A percentile compares a stretch with the other conserved stretches of the same genome.
phyloP scores from a whole-genome alignment of 2,888 invertebrate genomes.

The Scaptomyza parva region DNA sequence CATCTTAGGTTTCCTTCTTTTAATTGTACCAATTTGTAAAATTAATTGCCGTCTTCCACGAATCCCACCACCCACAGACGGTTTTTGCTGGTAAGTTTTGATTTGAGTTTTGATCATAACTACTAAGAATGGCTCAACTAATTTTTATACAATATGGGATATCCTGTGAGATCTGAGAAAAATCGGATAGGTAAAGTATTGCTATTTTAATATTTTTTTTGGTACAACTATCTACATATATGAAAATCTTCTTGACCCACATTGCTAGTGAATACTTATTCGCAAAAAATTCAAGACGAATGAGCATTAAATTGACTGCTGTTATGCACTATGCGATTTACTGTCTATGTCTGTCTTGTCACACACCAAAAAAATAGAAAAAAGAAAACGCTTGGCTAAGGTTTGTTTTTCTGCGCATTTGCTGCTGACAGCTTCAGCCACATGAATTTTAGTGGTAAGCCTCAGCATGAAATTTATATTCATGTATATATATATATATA shows the following conservation, averaged over 20 bases:
- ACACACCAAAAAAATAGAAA: background rate
- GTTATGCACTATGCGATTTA: constrained; percentile 28
- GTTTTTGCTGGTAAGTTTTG: no score
- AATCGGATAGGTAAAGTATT: background rate
- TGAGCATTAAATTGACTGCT: constrained; percentile 58
- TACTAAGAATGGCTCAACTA: no score
- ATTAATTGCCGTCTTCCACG: no score
- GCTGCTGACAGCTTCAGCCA: constrained; percentile 5
- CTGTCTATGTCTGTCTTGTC: constrained; percentile 8
- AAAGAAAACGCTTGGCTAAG: background rate
- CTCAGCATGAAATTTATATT: constrained; percentile 25
- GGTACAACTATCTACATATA: background rate
- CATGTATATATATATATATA: constrained; percentile 1
- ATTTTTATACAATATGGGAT: no score
- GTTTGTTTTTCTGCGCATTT: constrained; percentile 18
- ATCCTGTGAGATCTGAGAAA: background rate
- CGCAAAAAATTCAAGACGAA: constrained; percentile 64
- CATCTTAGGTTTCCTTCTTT: no score
- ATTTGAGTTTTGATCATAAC: no score
- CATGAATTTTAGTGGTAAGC: constrained; percentile 39
- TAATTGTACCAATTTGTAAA: no score
- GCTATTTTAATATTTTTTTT: background rate
- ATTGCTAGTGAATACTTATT: constrained; percentile 21
- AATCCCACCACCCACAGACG: no score
- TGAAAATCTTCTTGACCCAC: constrained; percentile 35